These are phyloP conservation scores for Dyspetes luteomarginatus DNA, from an alignment of 2,888 invertebrate species.

Conservation along the genomic window DNA sequence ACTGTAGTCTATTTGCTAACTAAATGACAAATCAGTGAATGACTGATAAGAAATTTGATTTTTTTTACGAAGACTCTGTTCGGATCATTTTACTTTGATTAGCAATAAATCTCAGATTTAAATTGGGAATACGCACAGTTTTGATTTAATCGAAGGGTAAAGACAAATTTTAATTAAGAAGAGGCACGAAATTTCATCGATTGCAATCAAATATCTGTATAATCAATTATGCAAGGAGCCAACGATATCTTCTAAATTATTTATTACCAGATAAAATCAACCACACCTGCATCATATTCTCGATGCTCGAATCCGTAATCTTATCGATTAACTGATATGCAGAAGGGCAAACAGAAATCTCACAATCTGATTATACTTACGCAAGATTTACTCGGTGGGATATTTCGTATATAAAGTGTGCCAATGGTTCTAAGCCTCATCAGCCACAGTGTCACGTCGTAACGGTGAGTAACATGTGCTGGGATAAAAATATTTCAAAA, in stretches of 20 bases:
- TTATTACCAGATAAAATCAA: background rate
- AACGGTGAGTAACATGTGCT: background rate
- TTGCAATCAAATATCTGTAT: background rate
- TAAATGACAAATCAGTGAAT: background rate
- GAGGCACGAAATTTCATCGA: too few relatives aligned
- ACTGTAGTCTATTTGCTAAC: background rate
- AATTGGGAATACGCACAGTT: too few relatives aligned
- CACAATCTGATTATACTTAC: background rate
- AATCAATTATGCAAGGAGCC: background rate
- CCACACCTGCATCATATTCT: background rate
- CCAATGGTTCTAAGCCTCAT: background rate
- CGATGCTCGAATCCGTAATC: background rate
- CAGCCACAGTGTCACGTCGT: background rate
- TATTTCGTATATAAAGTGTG: background rate
- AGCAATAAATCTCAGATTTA: background rate
- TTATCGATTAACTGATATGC: background rate
- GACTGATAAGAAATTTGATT: background rate
- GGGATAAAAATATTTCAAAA: too few relatives aligned
- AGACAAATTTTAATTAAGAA: too few relatives aligned
- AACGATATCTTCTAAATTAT: background rate
- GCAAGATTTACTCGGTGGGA: background rate
- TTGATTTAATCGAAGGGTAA: too few relatives aligned
- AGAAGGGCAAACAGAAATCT: background rate
- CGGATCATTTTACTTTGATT: background rate
- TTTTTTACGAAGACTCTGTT: background rate